Evolutionary conservation across 2,888 invertebrate genomes (phyloP).

Genomic region (Anarsia innoxiella): DNA sequence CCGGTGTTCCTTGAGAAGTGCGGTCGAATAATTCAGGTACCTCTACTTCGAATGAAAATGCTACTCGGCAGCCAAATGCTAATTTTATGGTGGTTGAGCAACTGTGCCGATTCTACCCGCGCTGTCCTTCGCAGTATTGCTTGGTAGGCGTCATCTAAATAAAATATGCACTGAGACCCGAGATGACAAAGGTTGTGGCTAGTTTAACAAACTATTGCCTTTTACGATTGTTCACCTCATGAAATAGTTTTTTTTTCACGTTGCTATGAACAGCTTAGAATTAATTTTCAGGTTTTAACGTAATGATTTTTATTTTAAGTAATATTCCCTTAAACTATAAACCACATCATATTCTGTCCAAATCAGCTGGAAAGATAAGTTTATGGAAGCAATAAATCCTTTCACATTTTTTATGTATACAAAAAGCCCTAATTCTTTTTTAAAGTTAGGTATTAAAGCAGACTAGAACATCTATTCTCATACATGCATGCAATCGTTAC

Average conservation of each 20-base stretch:
- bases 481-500: conserved; percentile 68
- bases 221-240: conserved; percentile 9
- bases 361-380: too few relatives aligned
- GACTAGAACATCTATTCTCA: conserved; percentile 31
- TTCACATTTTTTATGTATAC: too few relatives aligned
- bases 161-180: conserved; percentile 51
- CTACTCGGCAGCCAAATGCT: conserved; percentile 71
- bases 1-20: conserved; percentile 46
- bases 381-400: too few relatives aligned
- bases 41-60: conserved; percentile 63
- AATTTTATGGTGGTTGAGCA: conserved; percentile 76
- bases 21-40: conserved; percentile 67
- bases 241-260: background rate
- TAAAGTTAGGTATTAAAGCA: conserved; percentile 6
- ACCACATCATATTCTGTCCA: too few relatives aligned
- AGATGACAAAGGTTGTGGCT: conserved; percentile 42
- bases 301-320: too few relatives aligned
- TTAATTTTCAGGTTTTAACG: too few relatives aligned
- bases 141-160: conserved; percentile 65
- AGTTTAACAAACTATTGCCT: conserved; percentile 28
- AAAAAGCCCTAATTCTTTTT: too few relatives aligned
- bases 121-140: conserved; percentile 64
- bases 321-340: too few relatives aligned
- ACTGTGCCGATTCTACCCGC: conserved; percentile 64
- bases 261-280: too few relatives aligned